Evolutionary conservation across 64 coral and sea anemone genomes (phyloP).

Genomic region (Trachythela sp.): DNA sequence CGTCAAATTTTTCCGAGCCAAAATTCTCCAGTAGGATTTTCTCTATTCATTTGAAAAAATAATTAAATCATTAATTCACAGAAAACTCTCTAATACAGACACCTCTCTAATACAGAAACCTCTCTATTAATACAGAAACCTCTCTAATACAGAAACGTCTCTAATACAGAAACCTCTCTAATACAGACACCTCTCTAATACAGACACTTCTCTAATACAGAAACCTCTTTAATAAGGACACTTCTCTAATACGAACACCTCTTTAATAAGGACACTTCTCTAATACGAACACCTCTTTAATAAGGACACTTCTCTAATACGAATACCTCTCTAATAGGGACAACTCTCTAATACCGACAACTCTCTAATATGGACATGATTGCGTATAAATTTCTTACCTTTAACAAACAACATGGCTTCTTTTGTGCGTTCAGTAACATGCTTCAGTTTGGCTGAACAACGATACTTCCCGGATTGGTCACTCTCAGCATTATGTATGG

Average conservation of each 20-base stretch:
- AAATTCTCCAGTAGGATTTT: background rate
- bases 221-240: no score
- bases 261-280: background rate
- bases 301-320: background rate
- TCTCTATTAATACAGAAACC: background rate
- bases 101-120: background rate
- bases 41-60: background rate
- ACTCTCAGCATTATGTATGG: conserved; percentile 21
- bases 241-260: background rate
- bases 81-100: background rate
- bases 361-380: background rate
- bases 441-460: background rate
- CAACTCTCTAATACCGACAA: background rate
- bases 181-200: background rate
- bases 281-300: background rate
- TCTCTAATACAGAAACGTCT: background rate
- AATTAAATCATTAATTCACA: background rate
- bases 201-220: background rate
- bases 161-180: background rate
- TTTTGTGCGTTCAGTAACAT: background rate
- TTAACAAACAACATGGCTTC: background rate
- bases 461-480: background rate
- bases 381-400: background rate
- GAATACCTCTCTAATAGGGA: background rate
- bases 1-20: background rate